These are phyloP conservation scores for Sclerodermus sp. DNA, from an alignment of 2,888 invertebrate species.

Conservation along the genomic window DNA sequence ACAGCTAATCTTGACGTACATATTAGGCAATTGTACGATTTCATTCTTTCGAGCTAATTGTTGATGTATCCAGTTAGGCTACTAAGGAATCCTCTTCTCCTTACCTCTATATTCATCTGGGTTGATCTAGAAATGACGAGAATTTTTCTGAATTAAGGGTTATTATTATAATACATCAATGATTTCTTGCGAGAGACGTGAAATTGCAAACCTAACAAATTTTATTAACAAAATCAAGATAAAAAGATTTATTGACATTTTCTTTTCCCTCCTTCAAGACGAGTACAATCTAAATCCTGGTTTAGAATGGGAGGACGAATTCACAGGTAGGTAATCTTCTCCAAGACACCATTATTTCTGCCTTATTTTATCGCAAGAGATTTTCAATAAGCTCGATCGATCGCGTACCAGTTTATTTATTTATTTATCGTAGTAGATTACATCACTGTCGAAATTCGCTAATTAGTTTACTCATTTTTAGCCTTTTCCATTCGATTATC, in stretches of 20 bases:
- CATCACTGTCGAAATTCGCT: no score
- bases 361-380: conserved; percentile 7
- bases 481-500: no score
- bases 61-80: conserved; percentile 23
- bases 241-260: conserved; percentile 60
- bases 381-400: no score
- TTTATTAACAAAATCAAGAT: conserved; percentile 43
- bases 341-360: conserved; percentile 33
- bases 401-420: no score
- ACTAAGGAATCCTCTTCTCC: not conserved
- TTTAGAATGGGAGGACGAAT: conserved; percentile 99
- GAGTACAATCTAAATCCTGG: conserved; percentile 99
- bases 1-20: conserved; percentile 8
- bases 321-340: conserved; percentile 88
- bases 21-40: conserved; percentile 23
- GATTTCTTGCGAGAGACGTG: conserved; percentile 25
- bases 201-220: conserved; percentile 26
- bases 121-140: no score
- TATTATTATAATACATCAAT: conserved; percentile 29
- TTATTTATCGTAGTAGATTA: no score
- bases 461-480: no score
- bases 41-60: conserved; percentile 28
- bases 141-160: no score
- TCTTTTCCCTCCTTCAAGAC: conserved; percentile 79
- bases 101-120: no score